Evolutionary conservation across 2,888 invertebrate species (phyloP), one percentile per base, ranked within the genome.

Genomic region (Falcaria lacertinaria): DNA sequence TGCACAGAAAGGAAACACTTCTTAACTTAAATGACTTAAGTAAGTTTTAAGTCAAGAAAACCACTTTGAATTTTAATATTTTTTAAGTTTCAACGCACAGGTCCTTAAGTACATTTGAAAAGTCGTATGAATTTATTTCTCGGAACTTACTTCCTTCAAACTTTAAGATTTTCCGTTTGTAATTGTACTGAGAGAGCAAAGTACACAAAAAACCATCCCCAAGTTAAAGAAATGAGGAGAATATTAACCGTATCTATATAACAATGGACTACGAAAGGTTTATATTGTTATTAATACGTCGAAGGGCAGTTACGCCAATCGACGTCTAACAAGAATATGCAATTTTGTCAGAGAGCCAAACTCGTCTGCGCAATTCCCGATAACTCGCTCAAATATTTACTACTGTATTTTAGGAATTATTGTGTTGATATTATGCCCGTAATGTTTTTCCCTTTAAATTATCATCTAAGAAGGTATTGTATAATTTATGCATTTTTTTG

Each of bases 1-100:
- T 52, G 28, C 46, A 44, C 46, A 56, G 60, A 60, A 64, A 60
- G 65, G 63, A 68, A 68, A 61, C 58, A 60, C 58, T 65, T 50
- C 60, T 57, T 64, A 56, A 64, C 54, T 60, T 55, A 56, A 61
- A 59, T 58, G 58, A 57, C 57, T 63, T 54, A 48, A 37, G 51
- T 52, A 51, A 58, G 50, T 64, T 60, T 58, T 37, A 57, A 60
- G 60, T 57, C 49, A 52, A 47, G 53, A 48, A 58, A 49, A 62
- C 47, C 48, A 51, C 47, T 51, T 51, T 59, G 51, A 54, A 57
- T 59, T 63, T 57, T 54, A 52, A 58, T 60, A 47, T 52, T 52
- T 40, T 35, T 25, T 22, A 8, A 37, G 37, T 25, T 37, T 22
- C 37, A 28, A 37, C 37, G 22, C 37, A 22, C 14, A 15, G 22